Evolutionary conservation across 2,113 vertebrate genomes (phyloP).

Genomic region (Mus pahari): DNA sequence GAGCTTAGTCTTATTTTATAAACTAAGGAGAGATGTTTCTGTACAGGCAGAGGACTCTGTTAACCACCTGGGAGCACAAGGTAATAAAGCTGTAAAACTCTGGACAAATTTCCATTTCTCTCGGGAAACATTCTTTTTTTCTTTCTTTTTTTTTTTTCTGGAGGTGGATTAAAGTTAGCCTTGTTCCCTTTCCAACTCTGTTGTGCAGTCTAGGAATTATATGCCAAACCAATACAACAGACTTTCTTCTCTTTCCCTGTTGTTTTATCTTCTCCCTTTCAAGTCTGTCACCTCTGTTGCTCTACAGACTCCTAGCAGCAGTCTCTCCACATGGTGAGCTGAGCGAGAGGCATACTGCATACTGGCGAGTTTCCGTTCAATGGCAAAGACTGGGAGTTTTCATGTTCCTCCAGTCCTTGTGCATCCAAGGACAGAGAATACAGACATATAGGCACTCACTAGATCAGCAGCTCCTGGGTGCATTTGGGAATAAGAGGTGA

Average conservation of each 20-base stretch:
- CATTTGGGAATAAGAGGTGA: not conserved
- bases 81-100: constrained; percentile 3
- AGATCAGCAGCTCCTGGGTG: not conserved
- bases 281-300: too few species aligned
- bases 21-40: constrained; percentile 27
- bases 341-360: not conserved
- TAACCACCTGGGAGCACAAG: not conserved
- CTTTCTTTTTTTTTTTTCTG: not conserved
- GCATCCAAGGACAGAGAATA: not conserved
- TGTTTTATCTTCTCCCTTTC: not conserved
- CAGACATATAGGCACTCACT: not conserved
- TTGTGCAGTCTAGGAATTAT: not conserved
- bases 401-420: not conserved
- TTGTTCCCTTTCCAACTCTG: not conserved
- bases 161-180: not conserved
- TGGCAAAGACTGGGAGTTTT: not conserved
- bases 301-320: not conserved
- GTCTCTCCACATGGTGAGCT: not conserved
- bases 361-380: not conserved
- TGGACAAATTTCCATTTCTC: not conserved
- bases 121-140: not conserved
- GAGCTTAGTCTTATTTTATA: not conserved
- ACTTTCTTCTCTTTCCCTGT: not conserved
- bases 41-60: not conserved
- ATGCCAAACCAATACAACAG: not conserved